Percentiles rank a stretch among this genome's conserved stretches.
These are phyloP conservation scores for Frankliniella intonsa DNA, from an alignment of 2,888 invertebrate genomes.

Conservation along the genomic window DNA sequence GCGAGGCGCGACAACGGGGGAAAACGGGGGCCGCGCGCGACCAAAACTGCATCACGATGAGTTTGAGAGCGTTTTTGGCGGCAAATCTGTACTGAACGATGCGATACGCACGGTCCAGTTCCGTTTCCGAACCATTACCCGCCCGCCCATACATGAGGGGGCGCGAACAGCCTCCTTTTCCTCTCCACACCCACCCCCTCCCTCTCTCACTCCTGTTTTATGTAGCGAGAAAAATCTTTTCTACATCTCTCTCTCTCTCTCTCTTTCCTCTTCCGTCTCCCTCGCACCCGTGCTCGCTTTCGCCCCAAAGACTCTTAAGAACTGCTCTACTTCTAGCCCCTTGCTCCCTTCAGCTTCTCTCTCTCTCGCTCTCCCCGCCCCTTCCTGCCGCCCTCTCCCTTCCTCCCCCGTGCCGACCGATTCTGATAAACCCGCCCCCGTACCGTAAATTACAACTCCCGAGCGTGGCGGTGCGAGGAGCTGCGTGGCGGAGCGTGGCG, in stretches of 20 bases:
- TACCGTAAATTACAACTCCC: neutral
- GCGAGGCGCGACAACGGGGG: neutral
- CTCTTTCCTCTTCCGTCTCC: neutral
- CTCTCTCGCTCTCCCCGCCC: neutral
- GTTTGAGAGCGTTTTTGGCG: neutral
- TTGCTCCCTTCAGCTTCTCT: neutral
- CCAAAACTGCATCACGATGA: neutral
- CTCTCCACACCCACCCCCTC: too few relatives aligned
- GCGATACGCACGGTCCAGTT: neutral
- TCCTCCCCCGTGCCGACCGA: neutral
- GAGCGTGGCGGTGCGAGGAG: neutral
- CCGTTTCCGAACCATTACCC: neutral
- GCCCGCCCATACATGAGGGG: neutral
- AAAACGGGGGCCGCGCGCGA: neutral
- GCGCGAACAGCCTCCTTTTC: neutral
- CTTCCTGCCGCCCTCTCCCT: neutral
- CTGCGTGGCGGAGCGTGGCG: neutral
- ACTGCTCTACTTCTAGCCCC: neutral
- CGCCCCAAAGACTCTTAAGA: neutral
- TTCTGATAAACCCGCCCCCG: slow-evolving; percentile 18
- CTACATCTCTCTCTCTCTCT: too few relatives aligned
- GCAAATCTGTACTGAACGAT: neutral
- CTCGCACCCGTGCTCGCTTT: neutral
- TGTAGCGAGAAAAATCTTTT: slow-evolving; percentile 19
- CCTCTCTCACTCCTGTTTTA: neutral